Evolutionary conservation across 2,888 invertebrate species (phyloP), one percentile per base, ranked within the genome.

Genomic region (Pristionchus exspectatus): DNA sequence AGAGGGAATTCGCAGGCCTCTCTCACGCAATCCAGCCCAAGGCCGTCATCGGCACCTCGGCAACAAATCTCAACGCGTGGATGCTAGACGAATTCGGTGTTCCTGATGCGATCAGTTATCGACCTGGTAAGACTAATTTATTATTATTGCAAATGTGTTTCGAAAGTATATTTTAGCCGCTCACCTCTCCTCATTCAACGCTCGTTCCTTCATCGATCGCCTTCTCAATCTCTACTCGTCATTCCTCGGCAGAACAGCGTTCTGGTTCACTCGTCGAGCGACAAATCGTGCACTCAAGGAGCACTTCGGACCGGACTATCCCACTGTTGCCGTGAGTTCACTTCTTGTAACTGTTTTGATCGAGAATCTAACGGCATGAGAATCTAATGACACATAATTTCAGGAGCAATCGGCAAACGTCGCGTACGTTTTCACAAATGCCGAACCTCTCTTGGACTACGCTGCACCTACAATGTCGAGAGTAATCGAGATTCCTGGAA

Each of bases 381-480:
- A n/a, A n/a, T n/a, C n/a, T n/a, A 44, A n/a, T 24, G 10, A 24
- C 44, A 5, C 9, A 21, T 1, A 24, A 44, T 24, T 77, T 7
- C 83, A 83, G 83, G 83, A 83, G 56, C 50, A 56, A 83, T 83
- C 54, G 1, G 50, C 83, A 5, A 50, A 83, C 56, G 50, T 56
- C 83, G 83, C 83, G 5, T 83, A 83, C 56, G 30, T 56, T 0
- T 44, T 83, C 54, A 56, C 56, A 0, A 83, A 83, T 54, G 18
- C 85, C 63, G 85, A 86, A 24, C 85, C 85, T 10, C 85, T 86
- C 14, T 24, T 86, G 38, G 85, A 86, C 44, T 86, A 44, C 24
- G 85, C 85, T 44, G 38, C 85, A 21, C 85, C 85, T 0, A 86
- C 85, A 1, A 38, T 86, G 44, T n/a, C 27, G 2, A 30, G 85